A percentile compares a stretch with the other conserved stretches of the same genome.
Conservation (phyloP, 2,797 vertebrate species). For the Sciurus carolinensis region DNA sequence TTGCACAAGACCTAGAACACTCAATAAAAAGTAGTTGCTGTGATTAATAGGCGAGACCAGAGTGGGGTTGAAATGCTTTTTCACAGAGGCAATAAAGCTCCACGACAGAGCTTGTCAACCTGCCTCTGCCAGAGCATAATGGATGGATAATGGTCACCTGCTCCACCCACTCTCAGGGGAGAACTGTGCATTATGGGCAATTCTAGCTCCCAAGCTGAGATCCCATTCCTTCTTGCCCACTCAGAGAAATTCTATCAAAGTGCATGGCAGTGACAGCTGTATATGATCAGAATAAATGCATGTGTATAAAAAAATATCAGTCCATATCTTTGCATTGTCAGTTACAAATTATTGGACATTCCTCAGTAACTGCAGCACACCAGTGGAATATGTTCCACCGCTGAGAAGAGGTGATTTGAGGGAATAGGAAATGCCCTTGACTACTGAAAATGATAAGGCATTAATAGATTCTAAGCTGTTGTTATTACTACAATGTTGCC, state of each 20-base stretch:
- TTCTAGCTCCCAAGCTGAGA: background rate
- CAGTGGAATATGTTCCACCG: background rate
- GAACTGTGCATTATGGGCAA: background rate
- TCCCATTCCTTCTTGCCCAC: slow-evolving; percentile 12
- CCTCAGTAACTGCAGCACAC: background rate
- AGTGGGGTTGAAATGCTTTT: slow-evolving; percentile 59
- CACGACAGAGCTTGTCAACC: slow-evolving; percentile 64
- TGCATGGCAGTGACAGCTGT: background rate
- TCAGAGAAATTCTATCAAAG: background rate
- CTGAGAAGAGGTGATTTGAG: background rate
- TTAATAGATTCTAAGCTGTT: slow-evolving; percentile 37
- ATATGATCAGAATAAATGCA: background rate
- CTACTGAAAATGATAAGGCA: slow-evolving; percentile 1
- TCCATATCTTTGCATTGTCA: background rate
- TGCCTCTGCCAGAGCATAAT: background rate
- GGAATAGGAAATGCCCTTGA: background rate
- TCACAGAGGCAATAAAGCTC: slow-evolving; percentile 47
- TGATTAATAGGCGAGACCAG: slow-evolving; percentile 19
- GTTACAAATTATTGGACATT: background rate
- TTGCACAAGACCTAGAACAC: slow-evolving; percentile 48
- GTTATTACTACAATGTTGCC: background rate
- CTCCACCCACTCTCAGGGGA: background rate
- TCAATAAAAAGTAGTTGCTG: slow-evolving; percentile 52
- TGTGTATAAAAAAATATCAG: background rate
- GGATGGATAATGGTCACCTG: slow-evolving; percentile 40